phyloP scores from a whole-genome alignment of 1,140 invertebrate genomes.

The Musca domestica region DNA sequence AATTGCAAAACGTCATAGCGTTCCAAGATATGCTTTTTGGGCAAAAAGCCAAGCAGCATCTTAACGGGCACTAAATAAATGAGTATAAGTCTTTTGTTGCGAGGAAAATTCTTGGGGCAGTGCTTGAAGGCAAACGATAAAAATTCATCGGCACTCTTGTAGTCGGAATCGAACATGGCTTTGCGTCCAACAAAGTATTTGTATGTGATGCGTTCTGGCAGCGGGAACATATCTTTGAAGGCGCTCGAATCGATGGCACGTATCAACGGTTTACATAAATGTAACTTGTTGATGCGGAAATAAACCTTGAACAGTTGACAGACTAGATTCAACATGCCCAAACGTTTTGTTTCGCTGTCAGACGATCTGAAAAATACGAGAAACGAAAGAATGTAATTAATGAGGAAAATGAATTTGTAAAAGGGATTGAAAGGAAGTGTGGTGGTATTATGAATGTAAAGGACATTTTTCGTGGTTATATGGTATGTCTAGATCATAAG shows the following conservation, averaged over 20 bases:
- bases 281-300: conserved; percentile 94
- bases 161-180: conserved; percentile 97
- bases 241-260: conserved; percentile 90
- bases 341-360: conserved; percentile 87
- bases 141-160: conserved; percentile 86
- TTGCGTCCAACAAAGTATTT: conserved; percentile 96
- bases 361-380: conserved; percentile 64
- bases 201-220: conserved; percentile 90
- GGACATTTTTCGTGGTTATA: too few species aligned
- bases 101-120: conserved; percentile 77
- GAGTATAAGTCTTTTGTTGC: conserved; percentile 91
- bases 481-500: too few species aligned
- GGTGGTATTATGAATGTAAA: too few species aligned
- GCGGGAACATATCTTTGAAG: conserved; percentile 83
- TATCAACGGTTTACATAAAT: conserved; percentile 95
- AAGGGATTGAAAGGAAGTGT: too few species aligned
- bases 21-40: conserved; percentile 71
- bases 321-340: conserved; percentile 93
- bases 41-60: conserved; percentile 93
- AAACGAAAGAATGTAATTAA: not conserved
- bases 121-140: conserved; percentile 90
- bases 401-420: too few species aligned
- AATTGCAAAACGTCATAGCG: conserved; percentile 92
- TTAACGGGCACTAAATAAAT: conserved; percentile 97
- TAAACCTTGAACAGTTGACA: conserved; percentile 98